Evolutionary conservation across 2,888 invertebrate genomes (phyloP), one percentile per base, ranked within the genome.

Genomic region (Hirudinaria manillensis): DNA sequence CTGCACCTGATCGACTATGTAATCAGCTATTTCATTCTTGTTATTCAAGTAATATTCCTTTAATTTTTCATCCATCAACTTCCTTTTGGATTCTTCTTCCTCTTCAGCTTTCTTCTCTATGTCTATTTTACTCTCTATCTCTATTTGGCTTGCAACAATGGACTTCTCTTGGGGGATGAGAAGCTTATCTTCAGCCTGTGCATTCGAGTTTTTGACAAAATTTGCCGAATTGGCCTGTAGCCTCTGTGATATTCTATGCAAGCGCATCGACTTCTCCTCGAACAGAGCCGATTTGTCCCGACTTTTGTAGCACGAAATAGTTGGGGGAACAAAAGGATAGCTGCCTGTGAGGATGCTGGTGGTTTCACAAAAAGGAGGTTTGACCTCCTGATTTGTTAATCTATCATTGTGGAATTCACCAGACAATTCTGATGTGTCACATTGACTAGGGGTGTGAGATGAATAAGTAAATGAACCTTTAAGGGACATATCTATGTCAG

Each of bases 161-260:
- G 10, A 27, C n/a, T 27, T 27, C 10, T 29, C 24, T 27, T 16
- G 61, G 24, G n/a, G 10, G 10, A 21, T n/a, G 1, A 1, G 24
- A 27, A 29, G 29, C n/a, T 27, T 61, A 29, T 27, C 61, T 61
- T 61, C 29, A 61, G 13, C n/a, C 61, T 24, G 61, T 27, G 29
- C 29, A 61, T 61, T 29, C n/a, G 21, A 61, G 29, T 29, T 61
- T 19, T 61, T 61, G 4, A 61, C 10, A 7, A 29, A 29, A 27
- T 4, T 61, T 61, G 61, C 61, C 34, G 27, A 51, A 55, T 73
- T 73, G 36, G 73, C 73, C 45, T 73, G 73, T 24, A 73, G 73
- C 55, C 55, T 73, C n/a, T 53, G 73, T 32, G 55, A 73, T 2
- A 73, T 73, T 61, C 55, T 73, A n/a, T 51, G 55, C 29, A 73